These are phyloP conservation scores for Sphenodon punctatus DNA, from an alignment of 2,797 vertebrate genomes.

Conservation along the genomic window DNA sequence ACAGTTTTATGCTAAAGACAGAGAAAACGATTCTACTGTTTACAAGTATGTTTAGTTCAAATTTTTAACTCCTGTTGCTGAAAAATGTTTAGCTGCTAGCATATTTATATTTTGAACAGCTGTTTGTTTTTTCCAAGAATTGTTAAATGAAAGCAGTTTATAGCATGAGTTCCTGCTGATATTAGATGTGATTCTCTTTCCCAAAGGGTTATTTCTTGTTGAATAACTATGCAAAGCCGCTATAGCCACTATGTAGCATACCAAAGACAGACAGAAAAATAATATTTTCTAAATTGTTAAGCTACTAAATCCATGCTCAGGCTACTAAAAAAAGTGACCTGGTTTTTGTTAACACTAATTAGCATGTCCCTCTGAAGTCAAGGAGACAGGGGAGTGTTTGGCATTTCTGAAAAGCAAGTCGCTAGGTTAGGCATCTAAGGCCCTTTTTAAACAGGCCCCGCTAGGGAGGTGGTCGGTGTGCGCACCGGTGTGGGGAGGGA, in stretches of 20 bases:
- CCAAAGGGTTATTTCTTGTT: background rate
- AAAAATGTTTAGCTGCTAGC: background rate
- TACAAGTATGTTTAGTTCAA: constrained; percentile 69
- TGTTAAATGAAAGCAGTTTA: background rate
- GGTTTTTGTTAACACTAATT: no score
- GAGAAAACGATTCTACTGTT: constrained; percentile 52
- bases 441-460: no score
- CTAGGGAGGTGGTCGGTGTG: no score
- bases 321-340: no score
- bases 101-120: background rate
- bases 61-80: background rate
- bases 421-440: no score
- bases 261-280: background rate
- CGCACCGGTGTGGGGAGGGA: no score
- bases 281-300: no score
- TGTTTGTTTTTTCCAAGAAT: background rate
- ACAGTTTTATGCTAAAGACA: constrained; percentile 56
- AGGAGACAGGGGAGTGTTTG: no score
- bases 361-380: no score
- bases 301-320: no score
- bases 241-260: background rate
- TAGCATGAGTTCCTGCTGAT: background rate
- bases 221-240: no score
- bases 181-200: background rate
- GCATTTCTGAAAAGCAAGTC: no score